phyloP scores from a whole-genome alignment of 2,113 vertebrate species.

The Tyrannus savana region DNA sequence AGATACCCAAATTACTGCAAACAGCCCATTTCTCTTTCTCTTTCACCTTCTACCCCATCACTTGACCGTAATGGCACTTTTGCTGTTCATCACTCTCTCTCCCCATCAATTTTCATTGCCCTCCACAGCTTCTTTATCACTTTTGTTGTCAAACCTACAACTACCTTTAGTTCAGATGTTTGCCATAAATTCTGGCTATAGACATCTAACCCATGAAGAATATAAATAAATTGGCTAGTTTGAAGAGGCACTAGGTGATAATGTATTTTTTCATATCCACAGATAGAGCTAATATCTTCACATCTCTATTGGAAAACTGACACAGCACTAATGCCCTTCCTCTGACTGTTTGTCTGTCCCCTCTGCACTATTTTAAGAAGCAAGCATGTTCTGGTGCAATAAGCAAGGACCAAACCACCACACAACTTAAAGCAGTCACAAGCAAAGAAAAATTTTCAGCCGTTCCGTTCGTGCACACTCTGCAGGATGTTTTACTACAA shows the following conservation, averaged over 20 bases:
- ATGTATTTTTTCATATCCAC: constrained; percentile 73
- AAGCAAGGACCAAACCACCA: not conserved
- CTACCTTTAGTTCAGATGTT: constrained; percentile 77
- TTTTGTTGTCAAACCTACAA: constrained; percentile 78
- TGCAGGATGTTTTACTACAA: not conserved
- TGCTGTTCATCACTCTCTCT: constrained; percentile 69
- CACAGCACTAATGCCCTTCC: constrained; percentile 36
- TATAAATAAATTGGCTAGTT: constrained; percentile 73
- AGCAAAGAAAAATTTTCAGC: not conserved
- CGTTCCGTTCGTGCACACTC: not conserved
- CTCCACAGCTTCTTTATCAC: constrained; percentile 75
- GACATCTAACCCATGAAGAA: constrained; percentile 66
- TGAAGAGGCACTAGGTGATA: constrained; percentile 72
- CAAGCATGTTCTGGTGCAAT: not conserved
- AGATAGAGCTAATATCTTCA: constrained; percentile 62
- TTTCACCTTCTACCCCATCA: constrained; percentile 55
- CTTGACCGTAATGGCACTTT: constrained; percentile 66
- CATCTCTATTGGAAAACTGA: constrained; percentile 60
- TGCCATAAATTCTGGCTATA: constrained; percentile 74
- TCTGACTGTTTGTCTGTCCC: constrained; percentile 34
- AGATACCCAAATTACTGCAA: constrained; percentile 48
- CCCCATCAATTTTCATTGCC: constrained; percentile 79
- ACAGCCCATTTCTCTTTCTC: constrained; percentile 31
- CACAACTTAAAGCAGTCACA: not conserved
- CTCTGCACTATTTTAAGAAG: constrained; percentile 38